These are phyloP conservation scores for Lethenteron camtschaticum DNA, from an alignment of 2,113 vertebrate genomes.

Conservation along the genomic window DNA sequence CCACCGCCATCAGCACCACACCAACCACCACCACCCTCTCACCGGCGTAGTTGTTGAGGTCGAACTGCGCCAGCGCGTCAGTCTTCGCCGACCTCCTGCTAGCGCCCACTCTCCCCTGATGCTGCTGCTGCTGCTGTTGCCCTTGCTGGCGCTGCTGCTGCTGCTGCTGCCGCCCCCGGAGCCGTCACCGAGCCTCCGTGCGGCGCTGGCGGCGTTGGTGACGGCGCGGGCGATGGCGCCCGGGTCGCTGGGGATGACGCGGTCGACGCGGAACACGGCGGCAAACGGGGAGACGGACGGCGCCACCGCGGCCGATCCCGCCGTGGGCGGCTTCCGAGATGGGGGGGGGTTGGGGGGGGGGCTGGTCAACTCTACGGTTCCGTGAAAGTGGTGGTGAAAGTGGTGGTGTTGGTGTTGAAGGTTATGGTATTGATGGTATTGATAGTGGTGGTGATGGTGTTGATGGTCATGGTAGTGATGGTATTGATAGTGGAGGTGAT, in stretches of 20 bases:
- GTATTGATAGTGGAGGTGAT: too few species aligned
- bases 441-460: too few species aligned
- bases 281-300: neutral
- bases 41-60: conserved; percentile 9
- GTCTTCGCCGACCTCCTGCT: neutral
- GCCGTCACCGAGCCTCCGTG: conserved; percentile 14
- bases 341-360: too few species aligned
- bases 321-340: too few species aligned
- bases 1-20: neutral
- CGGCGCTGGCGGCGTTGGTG: conserved; percentile 22
- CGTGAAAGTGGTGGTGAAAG: too few species aligned
- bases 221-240: conserved; percentile 29
- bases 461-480: too few species aligned
- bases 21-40: neutral
- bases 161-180: neutral
- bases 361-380: too few species aligned
- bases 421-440: too few species aligned
- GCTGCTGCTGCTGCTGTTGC: conserved; percentile 18
- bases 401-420: too few species aligned
- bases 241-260: conserved; percentile 27
- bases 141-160: conserved; percentile 24
- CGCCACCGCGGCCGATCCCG: too few species aligned
- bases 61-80: conserved; percentile 8
- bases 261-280: conserved; percentile 29
- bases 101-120: neutral